These are phyloP conservation scores for Alligator sinensis DNA, from an alignment of 2,113 vertebrate genomes.

Conservation along the genomic window DNA sequence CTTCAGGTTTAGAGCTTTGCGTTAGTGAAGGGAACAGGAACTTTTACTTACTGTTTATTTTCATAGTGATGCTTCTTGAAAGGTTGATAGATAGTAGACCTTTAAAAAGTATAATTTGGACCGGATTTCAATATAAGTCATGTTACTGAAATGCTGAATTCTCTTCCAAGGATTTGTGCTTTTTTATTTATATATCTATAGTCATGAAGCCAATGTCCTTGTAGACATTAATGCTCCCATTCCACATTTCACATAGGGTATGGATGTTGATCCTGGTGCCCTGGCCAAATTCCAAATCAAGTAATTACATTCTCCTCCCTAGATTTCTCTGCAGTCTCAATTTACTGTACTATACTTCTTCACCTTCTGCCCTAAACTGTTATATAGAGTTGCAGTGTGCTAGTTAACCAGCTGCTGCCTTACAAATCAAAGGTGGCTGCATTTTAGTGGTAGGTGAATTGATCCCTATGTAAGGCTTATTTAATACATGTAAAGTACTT, in stretches of 20 bases:
- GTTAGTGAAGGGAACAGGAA: background rate
- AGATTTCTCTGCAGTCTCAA: conserved; percentile 35
- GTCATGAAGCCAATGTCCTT: background rate
- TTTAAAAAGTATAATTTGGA: background rate
- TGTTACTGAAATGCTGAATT: background rate
- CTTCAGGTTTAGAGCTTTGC: fast-evolving
- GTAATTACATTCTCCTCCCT: conserved; percentile 36
- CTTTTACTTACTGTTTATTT: background rate
- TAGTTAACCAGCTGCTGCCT: conserved; percentile 62
- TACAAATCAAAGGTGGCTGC: conserved; percentile 32
- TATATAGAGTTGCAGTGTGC: conserved; percentile 32
- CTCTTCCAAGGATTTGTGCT: background rate
- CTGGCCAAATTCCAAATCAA: conserved; percentile 39
- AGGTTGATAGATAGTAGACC: background rate
- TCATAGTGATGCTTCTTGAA: background rate
- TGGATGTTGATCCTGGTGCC: background rate
- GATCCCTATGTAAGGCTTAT: conserved; percentile 17
- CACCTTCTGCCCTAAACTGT: conserved; percentile 40
- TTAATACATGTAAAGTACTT: conserved; percentile 34
- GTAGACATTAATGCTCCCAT: background rate
- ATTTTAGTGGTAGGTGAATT: background rate
- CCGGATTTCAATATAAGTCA: background rate
- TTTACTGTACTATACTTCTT: conserved; percentile 39
- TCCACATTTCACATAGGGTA: conserved; percentile 17
- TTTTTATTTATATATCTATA: background rate